Percentiles rank a stretch among this genome's conserved stretches.
These are phyloP conservation scores for Procavia capensis DNA, from an alignment of 2,113 vertebrate species.

Conservation along the genomic window DNA sequence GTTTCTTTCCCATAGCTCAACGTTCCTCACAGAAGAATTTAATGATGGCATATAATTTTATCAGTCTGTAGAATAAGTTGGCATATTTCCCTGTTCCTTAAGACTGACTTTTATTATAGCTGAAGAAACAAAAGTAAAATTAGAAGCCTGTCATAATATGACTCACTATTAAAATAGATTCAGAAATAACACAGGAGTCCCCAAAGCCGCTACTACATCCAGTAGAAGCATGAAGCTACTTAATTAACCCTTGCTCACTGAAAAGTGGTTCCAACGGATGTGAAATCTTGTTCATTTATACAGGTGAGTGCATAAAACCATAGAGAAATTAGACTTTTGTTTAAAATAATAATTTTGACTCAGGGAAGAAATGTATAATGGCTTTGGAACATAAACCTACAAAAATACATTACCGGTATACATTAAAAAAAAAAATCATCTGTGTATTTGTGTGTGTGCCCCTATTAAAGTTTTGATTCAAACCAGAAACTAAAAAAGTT, in stretches of 20 bases:
- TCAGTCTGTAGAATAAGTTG: background rate
- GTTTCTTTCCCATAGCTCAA: slow-evolving; percentile 44
- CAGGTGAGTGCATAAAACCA: slow-evolving; percentile 6
- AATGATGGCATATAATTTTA: slow-evolving; percentile 45
- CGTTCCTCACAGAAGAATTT: slow-evolving; percentile 24
- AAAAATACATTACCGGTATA: slow-evolving; percentile 16
- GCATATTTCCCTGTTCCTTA: slow-evolving; percentile 45
- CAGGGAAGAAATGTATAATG: background rate
- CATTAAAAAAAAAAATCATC: background rate
- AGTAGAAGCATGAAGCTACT: slow-evolving; percentile 1
- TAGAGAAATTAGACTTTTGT: slow-evolving; percentile 33
- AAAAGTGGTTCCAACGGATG: slow-evolving; percentile 17
- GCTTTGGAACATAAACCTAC: slow-evolving; percentile 7
- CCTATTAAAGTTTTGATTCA: slow-evolving; percentile 21
- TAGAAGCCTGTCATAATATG: slow-evolving; percentile 19
- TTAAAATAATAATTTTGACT: slow-evolving; percentile 31
- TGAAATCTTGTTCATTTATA: slow-evolving; percentile 29
- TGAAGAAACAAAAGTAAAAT: slow-evolving; percentile 61
- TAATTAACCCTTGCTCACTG: background rate
- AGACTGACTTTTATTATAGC: slow-evolving; percentile 52
- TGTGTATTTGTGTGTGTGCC: background rate
- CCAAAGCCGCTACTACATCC: background rate
- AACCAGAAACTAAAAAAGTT: slow-evolving; percentile 27
- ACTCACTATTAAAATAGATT: background rate
- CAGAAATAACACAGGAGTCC: slow-evolving; percentile 49